These are phyloP conservation scores for Microcebus murinus DNA, from an alignment of 2,113 vertebrate genomes.

Conservation along the genomic window DNA sequence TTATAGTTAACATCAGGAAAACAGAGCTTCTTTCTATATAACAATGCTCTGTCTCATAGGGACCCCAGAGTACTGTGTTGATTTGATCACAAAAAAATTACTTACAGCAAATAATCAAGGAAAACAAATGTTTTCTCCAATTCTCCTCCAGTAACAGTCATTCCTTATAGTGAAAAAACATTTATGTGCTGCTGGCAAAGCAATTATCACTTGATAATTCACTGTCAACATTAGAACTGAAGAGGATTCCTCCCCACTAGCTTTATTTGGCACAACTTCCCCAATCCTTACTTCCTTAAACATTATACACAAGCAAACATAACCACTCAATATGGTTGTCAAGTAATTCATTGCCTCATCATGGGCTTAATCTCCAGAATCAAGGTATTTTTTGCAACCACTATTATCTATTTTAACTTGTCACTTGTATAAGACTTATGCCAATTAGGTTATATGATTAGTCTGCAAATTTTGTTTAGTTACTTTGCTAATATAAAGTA, in stretches of 20 bases:
- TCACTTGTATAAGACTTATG: constrained; percentile 13
- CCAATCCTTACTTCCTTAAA: constrained; percentile 5
- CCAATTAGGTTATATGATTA: constrained; percentile 8
- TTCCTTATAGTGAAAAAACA: constrained; percentile 56
- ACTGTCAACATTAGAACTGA: constrained; percentile 48
- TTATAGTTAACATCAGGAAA: constrained; percentile 55
- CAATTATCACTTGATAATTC: constrained; percentile 58
- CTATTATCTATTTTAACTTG: constrained; percentile 39
- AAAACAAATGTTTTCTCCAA: constrained; percentile 64
- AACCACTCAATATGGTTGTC: background rate
- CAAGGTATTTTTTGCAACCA: constrained; percentile 44
- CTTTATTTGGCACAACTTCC: background rate
- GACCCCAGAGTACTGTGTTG: constrained; percentile 7
- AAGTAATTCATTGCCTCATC: constrained; percentile 4
- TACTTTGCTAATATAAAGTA: constrained; percentile 36
- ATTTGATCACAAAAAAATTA: constrained; percentile 51
- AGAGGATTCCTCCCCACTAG: background rate
- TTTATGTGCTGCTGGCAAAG: constrained; percentile 54
- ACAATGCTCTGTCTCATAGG: constrained; percentile 21
- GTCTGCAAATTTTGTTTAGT: constrained; percentile 21
- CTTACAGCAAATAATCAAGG: constrained; percentile 56
- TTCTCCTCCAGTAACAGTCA: constrained; percentile 51
- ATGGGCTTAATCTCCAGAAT: constrained; percentile 30
- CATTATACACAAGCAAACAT: constrained; percentile 19
- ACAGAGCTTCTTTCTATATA: constrained; percentile 35